Evolutionary conservation across 2,797 vertebrate genomes (phyloP).

Genomic region (Peromyscus nudipes): DNA sequence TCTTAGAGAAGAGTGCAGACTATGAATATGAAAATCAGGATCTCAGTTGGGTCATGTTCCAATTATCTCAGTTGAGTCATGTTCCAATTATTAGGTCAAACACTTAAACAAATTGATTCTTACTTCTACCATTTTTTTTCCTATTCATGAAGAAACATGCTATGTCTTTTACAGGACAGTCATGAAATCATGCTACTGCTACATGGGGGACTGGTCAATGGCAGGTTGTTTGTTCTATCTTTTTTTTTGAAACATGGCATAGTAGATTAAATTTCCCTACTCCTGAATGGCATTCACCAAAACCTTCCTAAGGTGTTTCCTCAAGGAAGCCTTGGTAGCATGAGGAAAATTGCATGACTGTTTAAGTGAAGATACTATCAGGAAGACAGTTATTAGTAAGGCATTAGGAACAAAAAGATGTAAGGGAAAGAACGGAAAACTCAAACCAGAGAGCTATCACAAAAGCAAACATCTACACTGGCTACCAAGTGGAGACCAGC

Average conservation of each 20-base stretch:
- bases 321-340: not conserved
- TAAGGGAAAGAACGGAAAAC: not conserved
- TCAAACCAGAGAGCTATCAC: not conserved
- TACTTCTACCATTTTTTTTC: conserved; percentile 4
- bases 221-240: not conserved
- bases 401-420: conserved; percentile 13
- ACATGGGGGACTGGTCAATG: not conserved
- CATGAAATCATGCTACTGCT: not conserved
- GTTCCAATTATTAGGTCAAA: not conserved
- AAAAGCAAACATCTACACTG: not conserved
- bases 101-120: conserved; percentile 2
- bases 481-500: not conserved
- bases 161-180: not conserved
- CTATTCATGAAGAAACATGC: conserved; percentile 25
- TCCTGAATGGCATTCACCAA: not conserved
- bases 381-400: not conserved
- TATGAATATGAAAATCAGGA: conserved; percentile 3
- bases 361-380: not conserved
- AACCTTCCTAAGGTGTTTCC: not conserved
- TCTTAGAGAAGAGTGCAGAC: not conserved
- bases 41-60: conserved; percentile 37
- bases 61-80: conserved; percentile 27
- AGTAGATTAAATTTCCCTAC: not conserved
- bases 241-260: conserved; percentile 32
- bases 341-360: not conserved